Evolutionary conservation across 2,888 invertebrate species (phyloP), one percentile per base, ranked within the genome.

Genomic region (Suillia variegata): DNA sequence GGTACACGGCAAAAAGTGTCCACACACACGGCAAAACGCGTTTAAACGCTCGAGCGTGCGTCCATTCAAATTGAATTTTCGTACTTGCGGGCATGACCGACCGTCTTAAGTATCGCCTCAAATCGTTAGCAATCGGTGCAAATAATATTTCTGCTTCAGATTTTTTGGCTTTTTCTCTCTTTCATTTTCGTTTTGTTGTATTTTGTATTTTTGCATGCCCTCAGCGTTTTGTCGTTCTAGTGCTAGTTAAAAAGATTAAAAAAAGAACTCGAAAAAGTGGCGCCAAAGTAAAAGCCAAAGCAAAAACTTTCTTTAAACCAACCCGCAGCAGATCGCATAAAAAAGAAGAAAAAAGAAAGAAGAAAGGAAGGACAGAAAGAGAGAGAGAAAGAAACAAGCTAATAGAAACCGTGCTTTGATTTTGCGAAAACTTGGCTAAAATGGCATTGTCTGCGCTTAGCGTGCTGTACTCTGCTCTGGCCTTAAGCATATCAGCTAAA

Each of bases 401-500:
- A n/a, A n/a, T n/a, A n/a, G 17, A 45, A 45, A 20, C 45, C 45
- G 20, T 13, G 18, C 45, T 45, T 45, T 45, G 45, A 3, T 13
- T 45, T 45, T 5, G 38, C 38, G 18, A 5, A 17, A 45, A 45
- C 45, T 45, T 45, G 18, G 18, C 45, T 18, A 45, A 45, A 45
- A 45, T 2, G 13, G 6, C 45, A 20, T 20, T 38, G 52, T 18
- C 34, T 52, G 50, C 20, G 34, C 34, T 17, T 4, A 31, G 52
- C 52, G 20, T 45, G 17, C 20, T 34, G 34, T n/a, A n/a, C n/a
- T n/a, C n/a, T n/a, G n/a, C n/a, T n/a, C n/a, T n/a, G n/a, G n/a
- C 34, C 34, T 18, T 24, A 4, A 50, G 50, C 65, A 66, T 68
- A 72, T 73, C 74, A 66, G 74, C 17, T 20, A 21, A 52, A 52